Evolutionary conservation across 2,888 invertebrate genomes (phyloP).

Genomic region (Megaustenia siamemsis): DNA sequence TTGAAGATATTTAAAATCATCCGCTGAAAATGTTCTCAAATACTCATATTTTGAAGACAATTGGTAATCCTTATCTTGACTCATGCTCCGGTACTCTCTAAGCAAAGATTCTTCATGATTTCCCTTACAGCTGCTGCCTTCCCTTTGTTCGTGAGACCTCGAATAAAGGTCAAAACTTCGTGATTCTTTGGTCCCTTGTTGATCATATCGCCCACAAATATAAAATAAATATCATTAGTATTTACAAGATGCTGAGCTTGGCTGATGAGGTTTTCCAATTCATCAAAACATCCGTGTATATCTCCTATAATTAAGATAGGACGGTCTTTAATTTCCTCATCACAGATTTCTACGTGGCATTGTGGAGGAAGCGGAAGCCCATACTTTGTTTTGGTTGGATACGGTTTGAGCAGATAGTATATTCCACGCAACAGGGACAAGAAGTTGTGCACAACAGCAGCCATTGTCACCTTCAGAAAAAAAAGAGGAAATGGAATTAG

Average conservation of each 20-base stretch:
- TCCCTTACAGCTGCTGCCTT: constrained; percentile 72
- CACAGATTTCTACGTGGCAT: constrained; percentile 45
- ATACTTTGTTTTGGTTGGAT: constrained; percentile 46
- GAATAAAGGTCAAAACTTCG: constrained; percentile 58
- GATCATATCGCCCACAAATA: constrained; percentile 78
- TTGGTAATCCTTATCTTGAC: constrained; percentile 55
- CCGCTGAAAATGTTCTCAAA: constrained; percentile 68
- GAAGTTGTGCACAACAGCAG: constrained; percentile 39
- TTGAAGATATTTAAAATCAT: constrained; percentile 73
- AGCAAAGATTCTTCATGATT: constrained; percentile 78
- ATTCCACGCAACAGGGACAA: constrained; percentile 30
- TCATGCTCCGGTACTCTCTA: constrained; percentile 62
- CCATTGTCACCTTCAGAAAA: constrained; percentile 29
- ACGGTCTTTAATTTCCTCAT: constrained; percentile 56
- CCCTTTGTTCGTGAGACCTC: constrained; percentile 26
- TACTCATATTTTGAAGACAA: constrained; percentile 70
- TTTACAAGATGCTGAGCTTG: constrained; percentile 59
- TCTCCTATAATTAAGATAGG: constrained; percentile 78
- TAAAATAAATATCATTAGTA: constrained; percentile 61
- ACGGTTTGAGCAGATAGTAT: not conserved
- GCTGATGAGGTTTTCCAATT: constrained; percentile 72
- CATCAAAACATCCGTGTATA: constrained; percentile 79
- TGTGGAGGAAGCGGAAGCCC: constrained; percentile 43
- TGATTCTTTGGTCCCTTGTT: constrained; percentile 78
- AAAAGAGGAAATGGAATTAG: not conserved